phyloP scores from a whole-genome alignment of 2,888 invertebrate genomes.

The Eucera pruinosa region DNA sequence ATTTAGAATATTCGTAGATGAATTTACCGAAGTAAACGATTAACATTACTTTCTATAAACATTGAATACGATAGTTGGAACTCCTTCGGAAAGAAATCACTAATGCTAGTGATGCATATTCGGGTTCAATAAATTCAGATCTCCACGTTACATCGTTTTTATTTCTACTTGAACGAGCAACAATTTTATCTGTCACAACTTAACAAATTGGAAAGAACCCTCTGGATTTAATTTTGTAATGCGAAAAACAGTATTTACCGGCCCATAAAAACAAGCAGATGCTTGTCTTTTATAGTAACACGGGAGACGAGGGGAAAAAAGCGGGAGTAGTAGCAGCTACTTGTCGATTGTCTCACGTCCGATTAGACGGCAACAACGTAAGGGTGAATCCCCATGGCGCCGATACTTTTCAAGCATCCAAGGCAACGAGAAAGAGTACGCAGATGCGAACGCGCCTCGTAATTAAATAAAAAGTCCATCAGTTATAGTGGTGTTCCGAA shows the following conservation, averaged over 20 bases:
- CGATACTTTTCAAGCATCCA: conserved; percentile 55
- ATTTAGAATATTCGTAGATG: too few species aligned
- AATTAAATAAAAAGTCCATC: conserved; percentile 79
- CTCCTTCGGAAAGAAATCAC: too few species aligned
- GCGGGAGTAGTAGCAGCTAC: conserved; percentile 23
- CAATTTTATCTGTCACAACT: too few species aligned
- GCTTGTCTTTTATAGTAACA: not conserved
- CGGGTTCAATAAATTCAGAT: too few species aligned
- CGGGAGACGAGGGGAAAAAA: not conserved
- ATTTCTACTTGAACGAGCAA: too few species aligned
- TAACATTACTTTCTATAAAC: too few species aligned
- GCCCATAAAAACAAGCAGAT: not conserved
- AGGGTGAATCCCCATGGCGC: conserved; percentile 60
- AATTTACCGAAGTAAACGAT: too few species aligned
- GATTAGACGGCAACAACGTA: conserved; percentile 50
- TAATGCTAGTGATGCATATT: too few species aligned
- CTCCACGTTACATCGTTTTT: too few species aligned
- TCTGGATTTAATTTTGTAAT: too few species aligned
- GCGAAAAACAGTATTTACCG: not conserved
- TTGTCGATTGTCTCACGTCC: conserved; percentile 56
- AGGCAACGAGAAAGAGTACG: conserved; percentile 57
- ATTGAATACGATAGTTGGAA: too few species aligned
- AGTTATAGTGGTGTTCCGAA: conserved; percentile 70
- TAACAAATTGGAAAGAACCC: too few species aligned
- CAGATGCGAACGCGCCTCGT: conserved; percentile 73